Conservation (phyloP, 1,140 invertebrate genomes). For the Chymomyza costata region DNA sequence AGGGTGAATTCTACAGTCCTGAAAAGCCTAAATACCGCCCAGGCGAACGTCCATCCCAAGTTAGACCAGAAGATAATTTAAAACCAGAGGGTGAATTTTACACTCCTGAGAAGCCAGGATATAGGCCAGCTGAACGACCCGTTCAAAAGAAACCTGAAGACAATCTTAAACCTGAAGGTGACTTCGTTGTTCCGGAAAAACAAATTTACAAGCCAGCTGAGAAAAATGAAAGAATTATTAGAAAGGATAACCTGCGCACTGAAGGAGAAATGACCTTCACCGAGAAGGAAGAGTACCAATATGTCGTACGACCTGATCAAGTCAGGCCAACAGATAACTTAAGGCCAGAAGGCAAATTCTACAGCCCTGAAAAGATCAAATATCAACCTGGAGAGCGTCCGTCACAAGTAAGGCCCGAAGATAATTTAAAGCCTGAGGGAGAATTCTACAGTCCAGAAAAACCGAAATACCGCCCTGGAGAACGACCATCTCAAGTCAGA, state of each 20-base stretch:
- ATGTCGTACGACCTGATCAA: constrained; percentile 44
- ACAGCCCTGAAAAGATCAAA: constrained; percentile 75
- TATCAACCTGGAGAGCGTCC: constrained; percentile 78
- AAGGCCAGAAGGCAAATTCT: constrained; percentile 82
- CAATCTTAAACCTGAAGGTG: constrained; percentile 79
- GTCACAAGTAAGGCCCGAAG: constrained; percentile 76
- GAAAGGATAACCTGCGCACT: constrained; percentile 79
- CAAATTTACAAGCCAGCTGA: constrained; percentile 78
- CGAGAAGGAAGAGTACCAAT: constrained; percentile 66
- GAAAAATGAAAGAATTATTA: constrained; percentile 77
- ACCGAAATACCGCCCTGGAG: constrained; percentile 58
- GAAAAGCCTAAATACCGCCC: constrained; percentile 69
- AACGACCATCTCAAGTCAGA: constrained; percentile 33
- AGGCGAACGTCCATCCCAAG: constrained; percentile 56
- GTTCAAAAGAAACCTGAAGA: constrained; percentile 71
- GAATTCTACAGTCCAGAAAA: constrained; percentile 67
- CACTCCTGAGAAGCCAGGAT: constrained; percentile 59
- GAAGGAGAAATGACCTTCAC: constrained; percentile 78
- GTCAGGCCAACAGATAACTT: constrained; percentile 80
- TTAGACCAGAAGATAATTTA: constrained; percentile 76
- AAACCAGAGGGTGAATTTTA: constrained; percentile 78
- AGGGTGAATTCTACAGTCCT: constrained; percentile 78
- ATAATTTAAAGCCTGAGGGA: constrained; percentile 84
- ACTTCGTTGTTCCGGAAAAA: constrained; percentile 77
- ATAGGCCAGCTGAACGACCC: constrained; percentile 74